These are phyloP conservation scores for Mungos mungo DNA, from an alignment of 2,113 vertebrate species.

Conservation along the genomic window DNA sequence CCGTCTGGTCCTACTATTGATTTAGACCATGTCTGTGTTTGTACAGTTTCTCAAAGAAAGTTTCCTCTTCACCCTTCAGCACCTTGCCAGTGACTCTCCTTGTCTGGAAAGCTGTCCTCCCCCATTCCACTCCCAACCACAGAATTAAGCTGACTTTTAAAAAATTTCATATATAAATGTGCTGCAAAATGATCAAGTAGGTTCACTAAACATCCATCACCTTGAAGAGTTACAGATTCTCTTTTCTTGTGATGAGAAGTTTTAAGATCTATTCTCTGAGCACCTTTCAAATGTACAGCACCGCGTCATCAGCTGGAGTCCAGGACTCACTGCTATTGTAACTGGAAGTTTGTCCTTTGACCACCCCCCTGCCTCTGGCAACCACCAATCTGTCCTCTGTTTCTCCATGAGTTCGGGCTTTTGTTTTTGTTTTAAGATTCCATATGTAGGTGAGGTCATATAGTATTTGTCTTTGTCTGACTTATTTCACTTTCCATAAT, in stretches of 20 bases:
- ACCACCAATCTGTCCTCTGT: background rate
- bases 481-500: background rate
- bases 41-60: background rate
- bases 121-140: background rate
- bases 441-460: background rate
- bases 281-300: background rate
- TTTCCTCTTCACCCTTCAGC: background rate
- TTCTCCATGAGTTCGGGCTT: background rate
- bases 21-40: background rate
- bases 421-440: background rate
- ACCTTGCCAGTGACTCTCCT: background rate
- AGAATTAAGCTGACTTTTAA: background rate
- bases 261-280: background rate
- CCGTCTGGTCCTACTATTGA: background rate
- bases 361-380: background rate
- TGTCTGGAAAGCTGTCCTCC: background rate
- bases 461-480: background rate
- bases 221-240: background rate
- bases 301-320: background rate
- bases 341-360: background rate
- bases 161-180: background rate
- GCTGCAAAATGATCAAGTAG: no score
- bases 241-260: background rate
- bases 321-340: background rate
- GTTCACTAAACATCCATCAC: background rate